phyloP scores from a whole-genome alignment of 1,140 invertebrate species.

The Drosophila bocqueti region DNA sequence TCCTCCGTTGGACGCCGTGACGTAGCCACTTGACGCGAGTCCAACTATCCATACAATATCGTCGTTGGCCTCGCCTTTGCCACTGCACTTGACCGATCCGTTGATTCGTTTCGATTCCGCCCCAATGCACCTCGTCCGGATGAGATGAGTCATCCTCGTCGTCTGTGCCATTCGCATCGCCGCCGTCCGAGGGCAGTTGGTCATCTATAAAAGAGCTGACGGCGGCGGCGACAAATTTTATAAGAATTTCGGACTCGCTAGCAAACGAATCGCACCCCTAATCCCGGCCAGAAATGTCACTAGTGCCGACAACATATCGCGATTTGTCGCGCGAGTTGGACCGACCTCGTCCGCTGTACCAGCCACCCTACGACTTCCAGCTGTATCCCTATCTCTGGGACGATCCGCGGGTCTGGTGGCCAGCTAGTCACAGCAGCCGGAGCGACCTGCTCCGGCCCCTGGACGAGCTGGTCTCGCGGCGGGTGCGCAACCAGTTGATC shows the following conservation, averaged over 20 bases:
- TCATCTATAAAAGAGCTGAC: slow-evolving; percentile 67
- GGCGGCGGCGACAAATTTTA: slow-evolving; percentile 62
- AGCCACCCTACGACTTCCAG: slow-evolving; percentile 72
- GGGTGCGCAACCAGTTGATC: slow-evolving; percentile 75
- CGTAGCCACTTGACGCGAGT: slow-evolving; percentile 53
- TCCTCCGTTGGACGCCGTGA: slow-evolving; percentile 29
- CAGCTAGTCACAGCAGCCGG: slow-evolving; percentile 24
- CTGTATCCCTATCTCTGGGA: slow-evolving; percentile 80
- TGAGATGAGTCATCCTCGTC: slow-evolving; percentile 70
- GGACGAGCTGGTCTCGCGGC: slow-evolving; percentile 77
- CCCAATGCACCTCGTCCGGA: slow-evolving; percentile 56
- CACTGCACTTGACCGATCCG: slow-evolving; percentile 44
- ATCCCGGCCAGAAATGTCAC: slow-evolving; percentile 63
- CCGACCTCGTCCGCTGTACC: slow-evolving; percentile 62
- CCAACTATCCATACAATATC: slow-evolving; percentile 41
- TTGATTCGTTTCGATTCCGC: slow-evolving; percentile 50
- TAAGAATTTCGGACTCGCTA: slow-evolving; percentile 55
- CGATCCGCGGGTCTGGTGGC: slow-evolving; percentile 74
- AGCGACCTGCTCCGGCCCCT: slow-evolving; percentile 62
- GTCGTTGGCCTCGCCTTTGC: slow-evolving; percentile 59
- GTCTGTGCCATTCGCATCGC: slow-evolving; percentile 58
- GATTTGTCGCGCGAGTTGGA: slow-evolving; percentile 76
- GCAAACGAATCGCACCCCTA: slow-evolving; percentile 36
- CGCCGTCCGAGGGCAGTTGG: slow-evolving; percentile 47
- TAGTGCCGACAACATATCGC: slow-evolving; percentile 76